These are phyloP conservation scores for Megalurothrips usitatus DNA, from an alignment of 2,888 invertebrate species.

Conservation along the genomic window DNA sequence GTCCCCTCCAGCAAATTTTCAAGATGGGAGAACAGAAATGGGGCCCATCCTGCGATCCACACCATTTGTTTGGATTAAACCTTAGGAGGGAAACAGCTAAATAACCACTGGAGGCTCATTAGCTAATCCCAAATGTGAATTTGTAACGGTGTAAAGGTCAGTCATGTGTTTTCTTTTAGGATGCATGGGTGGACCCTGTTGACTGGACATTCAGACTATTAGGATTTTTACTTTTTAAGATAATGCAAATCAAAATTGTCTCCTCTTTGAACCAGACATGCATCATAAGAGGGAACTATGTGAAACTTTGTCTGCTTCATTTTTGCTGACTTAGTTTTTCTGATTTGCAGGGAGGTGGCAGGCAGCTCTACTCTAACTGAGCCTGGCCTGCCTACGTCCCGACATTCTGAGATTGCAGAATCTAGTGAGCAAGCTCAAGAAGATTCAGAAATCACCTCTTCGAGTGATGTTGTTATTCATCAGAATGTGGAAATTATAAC, in stretches of 20 bases:
- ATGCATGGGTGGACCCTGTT: conserved; percentile 16
- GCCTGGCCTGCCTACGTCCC: conserved; percentile 21
- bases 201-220: background rate
- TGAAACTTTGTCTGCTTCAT: background rate
- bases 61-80: background rate
- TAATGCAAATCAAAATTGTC: background rate
- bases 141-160: background rate
- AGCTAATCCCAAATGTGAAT: conserved; percentile 19
- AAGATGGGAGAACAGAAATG: conserved; percentile 18
- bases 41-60: conserved; percentile 21
- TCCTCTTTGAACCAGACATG: background rate
- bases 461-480: background rate
- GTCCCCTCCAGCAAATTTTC: background rate
- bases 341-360: conserved; percentile 24
- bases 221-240: background rate
- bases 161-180: conserved; percentile 21
- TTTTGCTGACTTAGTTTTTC: conserved; percentile 18
- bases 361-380: conserved; percentile 19
- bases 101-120: conserved; percentile 1
- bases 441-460: conserved; percentile 19
- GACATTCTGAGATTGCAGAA: conserved; percentile 15
- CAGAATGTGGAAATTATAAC: conserved; percentile 13
- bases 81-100: background rate
- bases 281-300: conserved; percentile 17
- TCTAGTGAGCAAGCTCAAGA: conserved; percentile 21